phyloP scores from a whole-genome alignment of 2,113 vertebrate genomes.

The Ailurus styani region DNA sequence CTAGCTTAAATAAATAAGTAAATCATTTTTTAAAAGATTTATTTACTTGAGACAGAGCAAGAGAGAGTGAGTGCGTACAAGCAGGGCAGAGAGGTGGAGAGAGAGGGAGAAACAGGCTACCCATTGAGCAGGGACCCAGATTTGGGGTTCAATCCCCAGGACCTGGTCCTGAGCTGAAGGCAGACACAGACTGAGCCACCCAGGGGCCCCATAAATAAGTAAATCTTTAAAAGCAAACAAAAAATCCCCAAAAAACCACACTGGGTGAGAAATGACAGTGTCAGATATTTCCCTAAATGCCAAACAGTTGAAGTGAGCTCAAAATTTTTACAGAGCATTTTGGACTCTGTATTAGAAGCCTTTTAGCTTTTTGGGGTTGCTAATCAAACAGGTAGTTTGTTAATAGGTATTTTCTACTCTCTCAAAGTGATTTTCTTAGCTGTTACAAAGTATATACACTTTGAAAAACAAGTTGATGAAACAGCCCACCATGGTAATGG shows the following conservation, averaged over 20 bases:
- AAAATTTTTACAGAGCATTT: background rate
- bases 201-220: too few relatives aligned
- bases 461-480: constrained; percentile 29
- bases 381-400: background rate
- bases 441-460: background rate
- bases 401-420: background rate
- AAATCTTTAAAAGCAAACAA: too few relatives aligned
- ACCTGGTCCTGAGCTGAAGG: too few relatives aligned
- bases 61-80: too few relatives aligned
- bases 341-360: background rate
- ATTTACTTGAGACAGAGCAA: too few relatives aligned
- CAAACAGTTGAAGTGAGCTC: background rate
- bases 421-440: background rate
- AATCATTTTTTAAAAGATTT: too few relatives aligned
- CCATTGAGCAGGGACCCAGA: too few relatives aligned
- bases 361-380: background rate
- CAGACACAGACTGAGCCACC: too few relatives aligned
- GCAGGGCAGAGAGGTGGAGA: too few relatives aligned
- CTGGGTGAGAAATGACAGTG: background rate
- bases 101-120: too few relatives aligned
- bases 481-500: constrained; percentile 20
- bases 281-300: background rate
- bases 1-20: background rate
- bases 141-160: too few relatives aligned
- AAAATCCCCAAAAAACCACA: background rate